Base-by-base conservation (phyloP, 2,888 invertebrate genomes). In the Dryobota labecula region DNA sequence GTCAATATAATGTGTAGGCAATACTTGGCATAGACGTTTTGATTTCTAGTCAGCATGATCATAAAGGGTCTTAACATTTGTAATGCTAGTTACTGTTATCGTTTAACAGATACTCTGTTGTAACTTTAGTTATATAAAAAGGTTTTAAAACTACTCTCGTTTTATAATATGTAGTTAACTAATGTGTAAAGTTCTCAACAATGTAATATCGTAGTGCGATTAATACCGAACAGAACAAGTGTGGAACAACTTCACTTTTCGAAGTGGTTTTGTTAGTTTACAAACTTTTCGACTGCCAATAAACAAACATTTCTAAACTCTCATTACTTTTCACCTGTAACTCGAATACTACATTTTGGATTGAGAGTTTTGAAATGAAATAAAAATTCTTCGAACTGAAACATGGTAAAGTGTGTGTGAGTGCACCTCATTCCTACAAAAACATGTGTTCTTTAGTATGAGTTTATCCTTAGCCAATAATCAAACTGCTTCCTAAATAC, bases 171-270 rank as follows among this genome's bases (percentile, higher is more conserved):
- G 33, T 33, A 33, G 33, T 33, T 33, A 6, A 6, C 33, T 4
- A 4, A 6, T 33, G 43, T 76, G 11, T 56, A 71, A 57, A 38
- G 47, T 53, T 43, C 67, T 80, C 36, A 61, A 68, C 63, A 61
- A 0, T 53, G 36, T 63, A 70, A 70, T 75, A 70, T 64, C 60
- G 45, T 58, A 47, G 47, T 53, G 51, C 60, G 27, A 74, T 66
- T 70, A 70, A 75, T 80, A 70, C 30, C 18, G 30, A 71, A 15
- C 38, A 15, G 27, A 63, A 41, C 38, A 64, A 66, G 2, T 45
- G 47, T 33, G 18, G 27, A 65, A 53, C 67, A 61, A 68, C 66
- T 61, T 27, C 51, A 41, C 49, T 56, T 53, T 53, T 45, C 13
- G 3, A 56, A 60, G 27, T 41, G 6, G 38, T 41, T 51, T 58